Evolutionary conservation across 1,140 invertebrate genomes (phyloP), one percentile per base, ranked within the genome.

Genomic region (Eubasilissa regina): DNA sequence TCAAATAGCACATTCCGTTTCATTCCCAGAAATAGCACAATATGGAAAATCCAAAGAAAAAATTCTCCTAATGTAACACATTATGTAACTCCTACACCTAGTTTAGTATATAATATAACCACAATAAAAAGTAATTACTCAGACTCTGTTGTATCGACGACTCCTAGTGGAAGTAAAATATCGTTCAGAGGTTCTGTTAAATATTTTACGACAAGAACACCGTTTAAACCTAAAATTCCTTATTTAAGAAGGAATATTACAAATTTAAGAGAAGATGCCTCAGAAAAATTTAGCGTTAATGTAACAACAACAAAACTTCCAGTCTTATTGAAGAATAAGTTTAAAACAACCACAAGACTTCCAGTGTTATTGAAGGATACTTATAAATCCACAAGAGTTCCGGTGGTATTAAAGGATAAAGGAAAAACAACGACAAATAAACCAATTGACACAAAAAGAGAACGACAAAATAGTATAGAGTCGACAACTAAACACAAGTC

Each of bases 221-320:
- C 81, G 11, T 82, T 80, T 35, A 82, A 80, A 78, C 81, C 81
- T 17, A 82, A 78, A 80, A 72, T 48, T 53, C 75, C 81, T 66
- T 68, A 68, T 68, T 45, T 43, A n/a, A 75, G 72, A 60, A 75
- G 43, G 43, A 75, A 75, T 58, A 55, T n/a, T 13, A 76, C 74
- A 21, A 44, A 43, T 11, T 47, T 64, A 10, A 43, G 58, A 43
- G 62, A 12, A 48, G 60, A 77, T 11, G 48, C 47, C 6, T 77
- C 75, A n/a, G 53, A 77, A 17, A 66, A 53, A 43, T 53, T 21
- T 48, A 76, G 58, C 43, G 48, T 68, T 77, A 68, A 12, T n/a
- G 51, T 68, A 0, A 48, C 75, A 45, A 56, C 73, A 45, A n/a
- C 47, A 53, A 11, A 9, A 13, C 47, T 21, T 73, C n/a, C 51